Evolutionary conservation across 1,140 invertebrate genomes (phyloP).

Genomic region (Nymphalis io): DNA sequence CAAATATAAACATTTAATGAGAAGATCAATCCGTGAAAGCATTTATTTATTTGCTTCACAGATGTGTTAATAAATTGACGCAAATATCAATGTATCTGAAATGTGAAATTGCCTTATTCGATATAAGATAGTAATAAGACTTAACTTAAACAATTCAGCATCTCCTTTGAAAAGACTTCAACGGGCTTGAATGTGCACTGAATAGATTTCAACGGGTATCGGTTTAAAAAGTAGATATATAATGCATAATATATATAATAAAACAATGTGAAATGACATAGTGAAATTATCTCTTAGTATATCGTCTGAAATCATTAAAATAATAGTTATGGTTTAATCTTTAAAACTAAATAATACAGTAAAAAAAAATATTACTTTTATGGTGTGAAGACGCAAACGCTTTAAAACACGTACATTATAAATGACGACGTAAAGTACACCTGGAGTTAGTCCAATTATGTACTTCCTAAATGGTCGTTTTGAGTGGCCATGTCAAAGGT

Average conservation of each 20-base stretch:
- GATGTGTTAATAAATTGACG: background rate
- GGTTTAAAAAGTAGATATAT: too few species aligned
- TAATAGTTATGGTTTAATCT: background rate
- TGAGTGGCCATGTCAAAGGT: conserved; percentile 32
- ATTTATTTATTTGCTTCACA: background rate
- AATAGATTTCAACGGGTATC: background rate
- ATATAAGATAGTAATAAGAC: too few species aligned
- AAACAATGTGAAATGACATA: too few species aligned
- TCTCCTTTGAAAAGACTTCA: conserved; percentile 25
- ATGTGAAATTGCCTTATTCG: too few species aligned
- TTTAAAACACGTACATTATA: conserved; percentile 2
- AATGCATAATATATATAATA: too few species aligned
- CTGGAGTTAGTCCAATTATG: background rate
- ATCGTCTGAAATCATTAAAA: too few species aligned
- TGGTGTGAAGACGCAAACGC: background rate
- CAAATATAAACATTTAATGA: background rate
- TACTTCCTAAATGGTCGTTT: conserved; percentile 30
- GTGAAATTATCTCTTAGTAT: too few species aligned
- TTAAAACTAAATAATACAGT: background rate
- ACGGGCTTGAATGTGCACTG: background rate
- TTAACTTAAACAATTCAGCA: background rate
- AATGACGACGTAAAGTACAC: conserved; percentile 1
- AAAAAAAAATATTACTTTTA: background rate
- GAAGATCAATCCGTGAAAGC: background rate
- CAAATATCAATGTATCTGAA: too few species aligned